Evolutionary conservation across 2,888 invertebrate genomes (phyloP).

Genomic region (Amphipoea lucens): DNA sequence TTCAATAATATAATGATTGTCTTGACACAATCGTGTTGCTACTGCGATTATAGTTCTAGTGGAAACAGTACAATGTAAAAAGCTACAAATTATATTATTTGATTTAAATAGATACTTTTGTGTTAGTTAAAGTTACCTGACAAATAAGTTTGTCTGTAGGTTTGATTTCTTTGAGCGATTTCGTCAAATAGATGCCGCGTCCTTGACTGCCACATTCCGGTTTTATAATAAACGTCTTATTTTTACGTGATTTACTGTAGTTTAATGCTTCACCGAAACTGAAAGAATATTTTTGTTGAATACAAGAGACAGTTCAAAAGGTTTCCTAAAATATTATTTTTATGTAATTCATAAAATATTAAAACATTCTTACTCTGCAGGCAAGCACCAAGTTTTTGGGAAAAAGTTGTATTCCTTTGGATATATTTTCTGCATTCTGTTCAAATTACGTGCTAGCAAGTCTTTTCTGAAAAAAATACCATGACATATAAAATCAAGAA

Average conservation of each 20-base stretch:
- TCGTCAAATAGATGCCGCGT: constrained; percentile 96
- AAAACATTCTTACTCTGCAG: constrained; percentile 94
- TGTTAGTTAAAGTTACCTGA: constrained; percentile 90
- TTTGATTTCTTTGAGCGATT: constrained; percentile 94
- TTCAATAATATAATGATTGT: not conserved
- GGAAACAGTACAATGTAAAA: not conserved
- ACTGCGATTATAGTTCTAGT: not conserved
- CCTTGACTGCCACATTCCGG: constrained; percentile 98
- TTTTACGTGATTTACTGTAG: constrained; percentile 93
- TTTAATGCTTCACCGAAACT: constrained; percentile 93
- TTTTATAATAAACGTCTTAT: constrained; percentile 96
- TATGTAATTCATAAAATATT: not conserved
- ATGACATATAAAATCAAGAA: constrained; percentile 1
- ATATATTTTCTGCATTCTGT: constrained; percentile 96
- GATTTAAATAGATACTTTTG: not conserved
- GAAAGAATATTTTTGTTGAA: constrained; percentile 52
- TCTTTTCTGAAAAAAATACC: constrained; percentile 92
- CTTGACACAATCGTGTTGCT: not conserved
- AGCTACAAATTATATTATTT: not conserved
- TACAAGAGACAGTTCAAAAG: not conserved
- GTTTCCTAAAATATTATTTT: not conserved
- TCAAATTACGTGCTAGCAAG: constrained; percentile 96
- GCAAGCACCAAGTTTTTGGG: constrained; percentile 98
- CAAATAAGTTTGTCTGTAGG: constrained; percentile 96
- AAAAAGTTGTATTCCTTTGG: constrained; percentile 97